Evolutionary conservation across 64 coral and sea anemone species (phyloP).

Genomic region (Hydrozoanthus tunicans): DNA sequence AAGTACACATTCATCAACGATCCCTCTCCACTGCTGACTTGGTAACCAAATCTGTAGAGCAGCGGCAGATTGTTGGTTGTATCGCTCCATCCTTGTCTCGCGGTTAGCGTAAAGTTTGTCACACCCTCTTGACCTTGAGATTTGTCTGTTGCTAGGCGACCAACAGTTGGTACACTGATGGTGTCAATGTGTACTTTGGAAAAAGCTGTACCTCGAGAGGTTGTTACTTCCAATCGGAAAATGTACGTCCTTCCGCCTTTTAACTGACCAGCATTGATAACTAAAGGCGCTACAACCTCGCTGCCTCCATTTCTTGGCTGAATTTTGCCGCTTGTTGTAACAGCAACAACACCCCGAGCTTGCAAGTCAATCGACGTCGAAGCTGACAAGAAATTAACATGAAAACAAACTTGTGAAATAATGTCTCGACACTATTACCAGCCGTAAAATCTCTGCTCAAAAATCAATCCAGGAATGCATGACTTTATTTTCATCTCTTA

Average conservation of each 20-base stretch:
- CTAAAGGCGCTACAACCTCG: background rate
- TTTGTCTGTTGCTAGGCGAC: background rate
- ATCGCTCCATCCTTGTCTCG: slow-evolving; percentile 13
- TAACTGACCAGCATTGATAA: slow-evolving; percentile 13
- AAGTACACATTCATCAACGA: background rate
- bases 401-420: background rate
- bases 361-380: slow-evolving; percentile 8
- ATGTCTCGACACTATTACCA: too few species aligned
- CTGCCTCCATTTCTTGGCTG: background rate
- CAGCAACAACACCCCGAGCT: background rate
- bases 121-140: background rate
- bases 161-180: slow-evolving; percentile 5
- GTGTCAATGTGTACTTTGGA: slow-evolving; percentile 6
- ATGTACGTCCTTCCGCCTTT: slow-evolving; percentile 11
- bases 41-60: slow-evolving; percentile 25
- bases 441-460: background rate
- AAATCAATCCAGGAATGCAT: background rate
- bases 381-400: background rate
- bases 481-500: too few species aligned
- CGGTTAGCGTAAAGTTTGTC: slow-evolving; percentile 18
- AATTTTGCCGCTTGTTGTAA: slow-evolving; percentile 11
- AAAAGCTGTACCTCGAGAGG: background rate
- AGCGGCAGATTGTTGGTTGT: background rate
- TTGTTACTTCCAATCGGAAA: slow-evolving; percentile 1
- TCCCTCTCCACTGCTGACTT: background rate